Percentiles rank a stretch among this genome's conserved stretches.
These are phyloP conservation scores for Hirtodrosophila cameraria DNA, from an alignment of 2,888 invertebrate species.

Conservation along the genomic window DNA sequence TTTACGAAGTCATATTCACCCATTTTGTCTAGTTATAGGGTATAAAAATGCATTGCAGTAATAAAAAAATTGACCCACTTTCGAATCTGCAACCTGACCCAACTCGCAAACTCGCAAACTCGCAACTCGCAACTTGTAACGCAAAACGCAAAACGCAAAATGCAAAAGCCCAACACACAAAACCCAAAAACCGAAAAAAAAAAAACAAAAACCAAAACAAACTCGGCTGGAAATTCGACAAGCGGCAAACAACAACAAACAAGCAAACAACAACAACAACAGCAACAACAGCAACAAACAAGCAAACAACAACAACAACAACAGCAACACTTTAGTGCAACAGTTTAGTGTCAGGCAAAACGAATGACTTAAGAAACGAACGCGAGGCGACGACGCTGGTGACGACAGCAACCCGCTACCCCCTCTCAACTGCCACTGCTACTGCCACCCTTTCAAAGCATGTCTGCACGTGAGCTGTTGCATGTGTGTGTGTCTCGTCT, in stretches of 20 bases:
- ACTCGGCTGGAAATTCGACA: conserved; percentile 64
- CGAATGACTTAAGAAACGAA: conserved; percentile 79
- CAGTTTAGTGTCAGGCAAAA: conserved; percentile 74
- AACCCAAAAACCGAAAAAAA: conserved; percentile 27
- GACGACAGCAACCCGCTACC: conserved; percentile 53
- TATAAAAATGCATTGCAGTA: conserved; percentile 71
- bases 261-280: conserved; percentile 31
- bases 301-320: conserved; percentile 21
- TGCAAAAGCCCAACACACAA: conserved; percentile 32
- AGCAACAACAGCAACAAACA: conserved; percentile 32
- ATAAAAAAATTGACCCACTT: conserved; percentile 78
- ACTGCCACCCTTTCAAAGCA: conserved; percentile 16
- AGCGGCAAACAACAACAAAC: conserved; percentile 63
- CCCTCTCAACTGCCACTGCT: no score
- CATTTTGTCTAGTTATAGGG: no score
- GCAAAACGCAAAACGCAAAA: conserved; percentile 55
- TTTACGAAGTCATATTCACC: no score
- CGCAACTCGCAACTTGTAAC: conserved; percentile 59
- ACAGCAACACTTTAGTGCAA: conserved; percentile 69
- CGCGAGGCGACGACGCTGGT: conserved; percentile 55
- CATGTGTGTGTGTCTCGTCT: conserved; percentile 37
- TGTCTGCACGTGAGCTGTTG: conserved; percentile 31
- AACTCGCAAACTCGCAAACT: conserved; percentile 71
- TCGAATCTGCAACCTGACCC: conserved; percentile 80
- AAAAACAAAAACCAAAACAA: conserved; percentile 57